A percentile compares a stretch with the other conserved stretches of the same genome.
These are phyloP conservation scores for Rhinogobius similis DNA, from an alignment of 2,113 vertebrate species.

Conservation along the genomic window DNA sequence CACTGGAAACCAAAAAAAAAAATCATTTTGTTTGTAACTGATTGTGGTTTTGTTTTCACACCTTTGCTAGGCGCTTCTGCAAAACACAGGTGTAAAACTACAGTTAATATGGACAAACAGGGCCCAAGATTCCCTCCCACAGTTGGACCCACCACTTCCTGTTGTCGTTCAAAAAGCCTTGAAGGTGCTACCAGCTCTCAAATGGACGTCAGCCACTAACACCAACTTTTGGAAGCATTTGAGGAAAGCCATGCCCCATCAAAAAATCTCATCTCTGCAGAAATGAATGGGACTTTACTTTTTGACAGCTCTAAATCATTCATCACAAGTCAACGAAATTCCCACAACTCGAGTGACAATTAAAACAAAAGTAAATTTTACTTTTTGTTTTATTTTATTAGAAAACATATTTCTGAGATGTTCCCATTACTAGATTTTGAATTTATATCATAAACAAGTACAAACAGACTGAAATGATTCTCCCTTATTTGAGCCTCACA, in stretches of 20 bases:
- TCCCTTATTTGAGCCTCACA: too few species aligned
- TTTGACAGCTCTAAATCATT: not conserved
- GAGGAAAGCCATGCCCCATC: conserved; percentile 78
- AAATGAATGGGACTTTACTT: not conserved
- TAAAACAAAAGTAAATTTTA: too few species aligned
- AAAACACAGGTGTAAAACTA: conserved; percentile 43
- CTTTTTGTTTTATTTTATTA: conserved; percentile 2
- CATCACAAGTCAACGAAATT: not conserved
- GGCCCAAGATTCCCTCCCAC: conserved; percentile 12
- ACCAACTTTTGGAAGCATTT: conserved; percentile 83
- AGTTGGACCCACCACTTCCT: conserved; percentile 70
- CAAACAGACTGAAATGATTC: not conserved
- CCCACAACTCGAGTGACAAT: not conserved
- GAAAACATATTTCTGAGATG: not conserved
- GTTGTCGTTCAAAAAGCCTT: conserved; percentile 80
- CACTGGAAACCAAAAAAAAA: not conserved
- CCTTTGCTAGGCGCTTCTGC: conserved; percentile 55
- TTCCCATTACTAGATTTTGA: not conserved
- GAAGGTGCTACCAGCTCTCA: conserved; percentile 79
- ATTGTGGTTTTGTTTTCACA: conserved; percentile 10
- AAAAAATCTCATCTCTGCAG: not conserved
- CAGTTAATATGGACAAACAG: conserved; percentile 49
- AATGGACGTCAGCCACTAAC: conserved; percentile 72
- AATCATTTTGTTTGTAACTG: not conserved
- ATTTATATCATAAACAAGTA: not conserved